Evolutionary conservation across 2,888 invertebrate genomes (phyloP), one percentile per base, ranked within the genome.

Genomic region (Thymelicus acteon): DNA sequence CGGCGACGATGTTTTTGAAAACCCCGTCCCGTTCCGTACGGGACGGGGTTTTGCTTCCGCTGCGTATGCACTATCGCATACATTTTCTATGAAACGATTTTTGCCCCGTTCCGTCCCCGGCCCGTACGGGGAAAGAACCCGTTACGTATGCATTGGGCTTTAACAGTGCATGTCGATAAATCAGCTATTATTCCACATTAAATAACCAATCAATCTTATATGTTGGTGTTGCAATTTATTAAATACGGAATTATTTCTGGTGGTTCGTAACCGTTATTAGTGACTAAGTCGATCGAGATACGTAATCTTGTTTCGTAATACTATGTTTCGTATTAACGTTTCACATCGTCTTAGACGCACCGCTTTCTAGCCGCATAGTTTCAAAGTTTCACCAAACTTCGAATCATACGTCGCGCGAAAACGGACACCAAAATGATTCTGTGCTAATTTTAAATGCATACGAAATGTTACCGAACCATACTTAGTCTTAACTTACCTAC

Each of bases 301-400:
- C 75, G 77, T 73, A 62, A 54, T 60, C 67, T 72, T 31, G 58
- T 67, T 71, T 68, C 71, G 72, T 62, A 64, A 66, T 19, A 67
- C 78, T 49, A 40, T 64, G 8, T 8, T 8, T 40, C 40, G 40
- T 40, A 60, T 78, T 76, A 78, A 74, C 75, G 72, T 72, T 76
- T 75, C 74, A 75, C 76, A 75, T 75, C 75, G 73, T 76, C 70
- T 71, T 47, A 40, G 54, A 70, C 63, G 58, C 75, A 73, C 74
- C 75, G 75, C 83, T 84, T 85, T 85, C 85, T 80, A 74, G 70
- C 44, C 78, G 75, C 75, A 77, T 78, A 79, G 73, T 76, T 78
- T 76, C 64, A 70, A 76, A 66, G 61, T 71, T 71, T 71, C 71
- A 65, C 71, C 71, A 71, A 71, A 71, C 71, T 65, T 71, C 19